Percentiles rank a stretch among this genome's conserved stretches.
Evolutionary conservation across 2,888 invertebrate genomes (phyloP).

Genomic region (Exephanes ischioxanthus): DNA sequence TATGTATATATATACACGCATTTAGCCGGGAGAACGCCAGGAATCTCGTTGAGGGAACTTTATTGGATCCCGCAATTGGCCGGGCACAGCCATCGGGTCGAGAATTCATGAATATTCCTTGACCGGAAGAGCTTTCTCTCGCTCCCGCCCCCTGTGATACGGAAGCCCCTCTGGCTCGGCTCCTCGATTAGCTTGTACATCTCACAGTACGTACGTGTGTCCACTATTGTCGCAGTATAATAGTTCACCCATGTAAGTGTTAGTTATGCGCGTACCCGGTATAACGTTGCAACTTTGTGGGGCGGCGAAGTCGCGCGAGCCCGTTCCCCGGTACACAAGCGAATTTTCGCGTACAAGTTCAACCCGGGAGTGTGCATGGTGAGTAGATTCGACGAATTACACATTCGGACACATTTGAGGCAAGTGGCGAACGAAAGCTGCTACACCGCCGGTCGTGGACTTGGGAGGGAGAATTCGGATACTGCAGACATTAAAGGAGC

Average conservation of each 20-base stretch:
- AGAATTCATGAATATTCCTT: slow-evolving; percentile 69
- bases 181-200: slow-evolving; percentile 62
- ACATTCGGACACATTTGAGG: slow-evolving; percentile 52
- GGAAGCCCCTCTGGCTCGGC: slow-evolving; percentile 44
- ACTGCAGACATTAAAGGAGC: slow-evolving; percentile 46
- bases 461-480: slow-evolving; percentile 55
- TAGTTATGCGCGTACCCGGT: not conserved
- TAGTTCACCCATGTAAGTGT: not conserved
- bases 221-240: not conserved
- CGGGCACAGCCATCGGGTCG: slow-evolving; percentile 62
- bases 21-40: slow-evolving; percentile 25
- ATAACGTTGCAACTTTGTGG: not conserved
- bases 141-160: slow-evolving; percentile 21
- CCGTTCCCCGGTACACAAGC: not conserved
- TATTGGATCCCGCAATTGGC: slow-evolving; percentile 66
- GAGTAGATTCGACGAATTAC: slow-evolving; percentile 56
- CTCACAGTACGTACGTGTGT: slow-evolving; percentile 3
- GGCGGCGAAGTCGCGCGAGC: not conserved
- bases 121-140: slow-evolving; percentile 59
- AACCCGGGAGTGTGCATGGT: not conserved
- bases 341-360: not conserved
- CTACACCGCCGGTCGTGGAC: slow-evolving; percentile 14
- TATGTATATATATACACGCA: slow-evolving; percentile 21
- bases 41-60: slow-evolving; percentile 60
- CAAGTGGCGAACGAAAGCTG: slow-evolving; percentile 31